Evolutionary conservation across 1,140 invertebrate genomes (phyloP).

Genomic region (Doryteuthis pealeii): DNA sequence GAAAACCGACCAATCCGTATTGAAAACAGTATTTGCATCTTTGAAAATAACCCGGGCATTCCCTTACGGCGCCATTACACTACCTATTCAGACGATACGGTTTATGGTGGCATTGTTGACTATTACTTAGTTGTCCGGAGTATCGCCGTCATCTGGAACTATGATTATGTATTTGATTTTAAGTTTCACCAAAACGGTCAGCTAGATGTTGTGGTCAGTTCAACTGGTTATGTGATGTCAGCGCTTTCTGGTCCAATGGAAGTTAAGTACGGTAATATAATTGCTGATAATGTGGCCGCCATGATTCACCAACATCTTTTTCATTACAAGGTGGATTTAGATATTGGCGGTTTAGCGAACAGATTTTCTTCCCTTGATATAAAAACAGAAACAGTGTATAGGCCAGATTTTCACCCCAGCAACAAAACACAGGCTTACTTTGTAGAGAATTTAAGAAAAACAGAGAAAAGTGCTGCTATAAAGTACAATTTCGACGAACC

Average conservation of each 20-base stretch:
- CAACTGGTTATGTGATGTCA: constrained; percentile 50
- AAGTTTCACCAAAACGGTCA: constrained; percentile 54
- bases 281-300: constrained; percentile 37
- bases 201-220: constrained; percentile 44
- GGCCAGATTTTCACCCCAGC: constrained; percentile 32
- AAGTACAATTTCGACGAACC: constrained; percentile 29
- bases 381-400: constrained; percentile 25
- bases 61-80: constrained; percentile 49
- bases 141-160: constrained; percentile 48
- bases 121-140: constrained; percentile 47
- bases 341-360: constrained; percentile 43
- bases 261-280: constrained; percentile 31
- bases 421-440: constrained; percentile 42
- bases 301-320: constrained; percentile 52
- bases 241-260: constrained; percentile 36
- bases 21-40: constrained; percentile 50
- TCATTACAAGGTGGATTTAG: constrained; percentile 51
- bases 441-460: constrained; percentile 24
- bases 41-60: constrained; percentile 46
- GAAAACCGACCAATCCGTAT: constrained; percentile 27
- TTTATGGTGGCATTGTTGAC: constrained; percentile 45
- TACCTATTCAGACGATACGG: constrained; percentile 22
- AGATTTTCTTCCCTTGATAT: constrained; percentile 47
- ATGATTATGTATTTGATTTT: constrained; percentile 57
- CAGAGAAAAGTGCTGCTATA: constrained; percentile 34